Conservation (phyloP, 2,797 vertebrate genomes). For the Pseudomugil tenellus region DNA sequence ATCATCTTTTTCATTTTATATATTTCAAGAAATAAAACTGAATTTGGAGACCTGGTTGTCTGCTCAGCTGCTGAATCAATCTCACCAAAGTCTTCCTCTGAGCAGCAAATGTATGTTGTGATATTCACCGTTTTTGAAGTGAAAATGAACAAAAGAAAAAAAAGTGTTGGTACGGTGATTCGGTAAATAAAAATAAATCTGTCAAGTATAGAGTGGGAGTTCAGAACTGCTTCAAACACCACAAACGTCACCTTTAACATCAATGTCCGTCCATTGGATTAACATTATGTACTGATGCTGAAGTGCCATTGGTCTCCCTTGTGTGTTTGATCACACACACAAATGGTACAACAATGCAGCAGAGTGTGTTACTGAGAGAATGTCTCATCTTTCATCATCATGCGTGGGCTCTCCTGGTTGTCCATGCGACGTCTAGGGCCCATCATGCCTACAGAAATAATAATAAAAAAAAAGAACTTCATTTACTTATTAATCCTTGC, state of each 20-base stretch:
- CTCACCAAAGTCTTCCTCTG: constrained; percentile 50
- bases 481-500: background rate
- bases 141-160: constrained; percentile 6
- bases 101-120: constrained; percentile 43
- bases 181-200: constrained; percentile 39
- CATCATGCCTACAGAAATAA: constrained; percentile 76
- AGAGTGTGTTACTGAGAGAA: constrained; percentile 77
- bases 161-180: constrained; percentile 60
- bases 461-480: constrained; percentile 7
- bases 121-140: constrained; percentile 57
- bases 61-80: constrained; percentile 40
- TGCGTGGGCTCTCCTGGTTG: constrained; percentile 81
- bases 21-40: constrained; percentile 47
- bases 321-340: constrained; percentile 13
- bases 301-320: constrained; percentile 60
- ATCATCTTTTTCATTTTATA: constrained; percentile 33
- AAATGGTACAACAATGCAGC: constrained; percentile 43
- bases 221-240: constrained; percentile 69
- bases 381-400: constrained; percentile 83
- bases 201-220: constrained; percentile 76
- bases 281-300: constrained; percentile 52
- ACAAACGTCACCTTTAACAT: constrained; percentile 56
- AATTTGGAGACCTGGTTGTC: constrained; percentile 45
- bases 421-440: constrained; percentile 78
- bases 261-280: constrained; percentile 61